Evolutionary conservation across 2,888 invertebrate genomes (phyloP).

Genomic region (Harpalus rufipes): DNA sequence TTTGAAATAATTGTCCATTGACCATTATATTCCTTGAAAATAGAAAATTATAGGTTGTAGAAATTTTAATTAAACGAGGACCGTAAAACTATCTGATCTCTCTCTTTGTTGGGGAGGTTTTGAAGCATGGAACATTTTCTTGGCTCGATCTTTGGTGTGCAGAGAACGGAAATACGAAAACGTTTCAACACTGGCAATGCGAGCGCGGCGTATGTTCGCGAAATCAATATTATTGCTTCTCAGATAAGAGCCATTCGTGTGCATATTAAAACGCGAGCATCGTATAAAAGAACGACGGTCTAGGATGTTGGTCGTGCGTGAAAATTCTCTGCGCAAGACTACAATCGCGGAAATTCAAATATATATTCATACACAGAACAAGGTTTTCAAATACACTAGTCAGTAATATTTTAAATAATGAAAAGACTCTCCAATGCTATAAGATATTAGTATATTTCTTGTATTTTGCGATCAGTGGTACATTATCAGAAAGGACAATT

Average conservation of each 20-base stretch:
- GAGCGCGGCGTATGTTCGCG: constrained; percentile 37
- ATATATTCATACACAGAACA: constrained; percentile 29
- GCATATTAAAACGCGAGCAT: constrained; percentile 65
- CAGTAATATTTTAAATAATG: neutral
- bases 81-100: constrained; percentile 12
- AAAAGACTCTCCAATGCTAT: neutral
- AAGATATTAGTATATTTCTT: too few relatives aligned
- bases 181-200: constrained; percentile 54
- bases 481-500: too few relatives aligned
- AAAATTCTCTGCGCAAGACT: constrained; percentile 40
- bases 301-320: constrained; percentile 56
- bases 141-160: constrained; percentile 30
- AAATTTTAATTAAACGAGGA: neutral
- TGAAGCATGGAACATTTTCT: constrained; percentile 40
- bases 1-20: neutral
- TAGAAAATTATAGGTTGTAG: neutral
- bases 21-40: neutral
- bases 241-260: constrained; percentile 65
- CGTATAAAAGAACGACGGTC: constrained; percentile 56
- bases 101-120: neutral
- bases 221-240: constrained; percentile 65
- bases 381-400: neutral
- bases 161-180: constrained; percentile 53
- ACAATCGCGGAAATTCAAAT: constrained; percentile 50
- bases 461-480: too few relatives aligned